phyloP scores from a whole-genome alignment of 2,113 vertebrate genomes.

The Agapornis roseicollis region DNA sequence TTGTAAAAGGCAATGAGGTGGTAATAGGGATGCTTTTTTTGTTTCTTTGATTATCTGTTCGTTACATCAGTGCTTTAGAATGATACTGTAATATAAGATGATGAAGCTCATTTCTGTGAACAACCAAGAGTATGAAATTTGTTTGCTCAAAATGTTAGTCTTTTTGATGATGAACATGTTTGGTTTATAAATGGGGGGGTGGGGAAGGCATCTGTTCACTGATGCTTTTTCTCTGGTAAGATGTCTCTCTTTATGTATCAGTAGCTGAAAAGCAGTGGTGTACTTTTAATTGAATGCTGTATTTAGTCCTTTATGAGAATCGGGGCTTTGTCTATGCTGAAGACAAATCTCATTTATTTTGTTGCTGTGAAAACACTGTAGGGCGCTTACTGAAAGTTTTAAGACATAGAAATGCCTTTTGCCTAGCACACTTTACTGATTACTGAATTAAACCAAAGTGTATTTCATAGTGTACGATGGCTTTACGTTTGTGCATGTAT shows the following conservation, averaged over 20 bases:
- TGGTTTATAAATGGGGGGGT: not conserved
- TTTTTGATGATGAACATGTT: constrained; percentile 8
- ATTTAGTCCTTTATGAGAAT: not conserved
- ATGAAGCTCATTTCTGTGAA: constrained; percentile 30
- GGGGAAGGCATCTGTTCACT: constrained; percentile 10
- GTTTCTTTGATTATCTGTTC: constrained; percentile 28
- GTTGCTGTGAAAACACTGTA: not conserved
- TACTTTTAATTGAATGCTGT: constrained; percentile 15
- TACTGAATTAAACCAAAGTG: constrained; percentile 1
- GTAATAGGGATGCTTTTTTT: not conserved
- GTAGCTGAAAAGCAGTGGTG: not conserved
- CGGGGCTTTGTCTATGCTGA: not conserved
- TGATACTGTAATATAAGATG: not conserved
- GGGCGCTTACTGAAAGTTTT: not conserved
- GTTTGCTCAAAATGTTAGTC: constrained; percentile 26
- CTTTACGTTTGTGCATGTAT: not conserved
- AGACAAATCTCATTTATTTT: constrained; percentile 36
- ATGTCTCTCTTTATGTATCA: not conserved
- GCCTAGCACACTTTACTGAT: not conserved
- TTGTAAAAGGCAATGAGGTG: constrained; percentile 39
- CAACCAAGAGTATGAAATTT: constrained; percentile 15
- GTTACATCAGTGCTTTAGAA: constrained; percentile 5
- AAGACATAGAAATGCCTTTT: not conserved
- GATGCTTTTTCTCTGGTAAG: not conserved
- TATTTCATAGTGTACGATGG: not conserved